Evolutionary conservation across 2,797 vertebrate genomes (phyloP), one percentile per base, ranked within the genome.

Genomic region (Amniataba percoides): DNA sequence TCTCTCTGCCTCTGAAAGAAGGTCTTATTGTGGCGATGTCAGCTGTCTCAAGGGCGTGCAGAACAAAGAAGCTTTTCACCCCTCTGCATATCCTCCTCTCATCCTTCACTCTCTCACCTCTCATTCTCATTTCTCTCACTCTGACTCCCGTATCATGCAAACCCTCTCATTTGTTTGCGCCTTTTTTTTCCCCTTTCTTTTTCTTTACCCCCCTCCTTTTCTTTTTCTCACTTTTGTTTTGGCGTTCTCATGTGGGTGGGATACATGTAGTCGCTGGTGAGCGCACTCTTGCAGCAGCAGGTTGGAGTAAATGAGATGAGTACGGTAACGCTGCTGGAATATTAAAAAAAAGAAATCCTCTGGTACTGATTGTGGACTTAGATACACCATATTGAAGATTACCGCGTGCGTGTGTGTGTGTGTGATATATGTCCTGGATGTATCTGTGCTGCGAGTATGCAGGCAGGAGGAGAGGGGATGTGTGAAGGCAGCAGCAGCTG

Each of bases 1-100:
- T 87, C 83, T 89, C 82, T 81, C 72, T 87, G 62, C 84, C 80
- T 81, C 83, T 94, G 90, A 94, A 93, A 94, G 88, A 91, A 91
- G 89, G 87, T 92, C 89, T 93, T 89, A 93, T 92, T 94, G 93
- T 92, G 89, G 89, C 85, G 66, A 92, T 94, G 93, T 95, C 94
- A 95, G 94, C 94, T 95, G 94, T 95, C 94, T 95, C 92, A 94
- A 94, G 94, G 93, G 92, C 92, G 90, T 91, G 89, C 88, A 92
- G 91, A 95, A 94, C 94, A 95, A 95, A 95, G 93, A 87, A 36
- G 89, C 92, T 93, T 94, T 94, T 95, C 94, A 95, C 89, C 90
- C 89, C 83, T 88, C 81, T 81, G 88, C 88, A 87, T 87, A 87
- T 90, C 90, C 87, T 90, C 88, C 74, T 89, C 86, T 81, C 89